Conservation (phyloP, 2,113 vertebrate species). For the Ginglymostoma cirratum region DNA sequence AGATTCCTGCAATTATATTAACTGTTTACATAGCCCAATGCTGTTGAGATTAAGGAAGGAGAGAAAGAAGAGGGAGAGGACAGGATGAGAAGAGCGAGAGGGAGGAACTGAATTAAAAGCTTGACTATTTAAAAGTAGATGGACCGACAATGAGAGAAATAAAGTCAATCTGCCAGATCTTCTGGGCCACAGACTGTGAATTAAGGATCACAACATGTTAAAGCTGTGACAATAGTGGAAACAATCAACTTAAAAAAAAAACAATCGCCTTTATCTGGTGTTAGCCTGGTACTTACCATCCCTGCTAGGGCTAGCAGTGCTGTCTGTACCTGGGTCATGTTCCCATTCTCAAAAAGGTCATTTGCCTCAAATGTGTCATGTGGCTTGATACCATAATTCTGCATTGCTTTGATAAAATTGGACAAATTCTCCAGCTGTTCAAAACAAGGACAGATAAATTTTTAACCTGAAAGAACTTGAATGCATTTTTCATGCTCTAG, state of each 20-base stretch:
- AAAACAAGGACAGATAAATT: constrained; percentile 16
- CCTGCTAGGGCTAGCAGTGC: constrained; percentile 77
- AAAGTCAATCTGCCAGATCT: background rate
- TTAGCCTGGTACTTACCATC: constrained; percentile 65
- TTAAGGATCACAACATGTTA: background rate
- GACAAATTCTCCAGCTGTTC: constrained; percentile 84
- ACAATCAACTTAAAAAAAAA: no score
- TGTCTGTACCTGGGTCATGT: constrained; percentile 89
- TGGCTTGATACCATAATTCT: constrained; percentile 75
- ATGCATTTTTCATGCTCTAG: background rate
- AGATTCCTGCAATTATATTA: background rate
- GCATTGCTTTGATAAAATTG: constrained; percentile 83
- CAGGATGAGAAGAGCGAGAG: background rate
- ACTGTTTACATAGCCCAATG: background rate
- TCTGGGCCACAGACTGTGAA: background rate
- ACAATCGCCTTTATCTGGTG: background rate
- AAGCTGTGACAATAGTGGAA: background rate
- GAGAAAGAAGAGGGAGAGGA: no score
- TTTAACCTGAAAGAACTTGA: background rate
- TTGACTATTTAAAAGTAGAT: background rate
- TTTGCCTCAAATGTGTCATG: constrained; percentile 89
- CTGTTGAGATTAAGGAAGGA: background rate
- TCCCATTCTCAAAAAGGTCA: constrained; percentile 83
- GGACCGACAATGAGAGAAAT: background rate
- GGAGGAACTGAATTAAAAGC: background rate